Base-by-base conservation (phyloP, 2,113 vertebrate genomes). In the Sturnira hondurensis region DNA sequence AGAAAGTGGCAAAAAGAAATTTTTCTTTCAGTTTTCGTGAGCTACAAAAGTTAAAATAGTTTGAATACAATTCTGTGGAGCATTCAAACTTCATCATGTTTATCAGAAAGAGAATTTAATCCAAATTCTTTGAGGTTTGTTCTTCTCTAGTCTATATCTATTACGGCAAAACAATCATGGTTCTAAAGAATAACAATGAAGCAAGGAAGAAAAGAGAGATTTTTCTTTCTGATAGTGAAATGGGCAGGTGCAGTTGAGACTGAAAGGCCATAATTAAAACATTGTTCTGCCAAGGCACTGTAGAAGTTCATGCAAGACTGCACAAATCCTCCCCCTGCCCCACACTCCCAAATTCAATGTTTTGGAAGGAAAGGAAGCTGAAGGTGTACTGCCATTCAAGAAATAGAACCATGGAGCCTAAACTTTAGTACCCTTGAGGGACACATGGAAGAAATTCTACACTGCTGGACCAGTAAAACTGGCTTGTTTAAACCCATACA, bases 261-360 rank as follows among this genome's bases (percentile, higher is more conserved):
- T 52, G 95, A 86, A 95, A 87, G 87, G 67, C 93, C 92, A 95
- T 96, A 95, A 96, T 95, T 95, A 95, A 96, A 96, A 96, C 96
- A 97, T 94, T 93, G 83, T 97, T 96, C 83, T 56, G 96, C 88
- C 2, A 43, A 65, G 43, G 80, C 74, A 81, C 52, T 20, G 63
- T 71, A 81, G 86, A 91, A 54, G 81, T 86, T 90, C 86, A 93
- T 33, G 94, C 91, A 96, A 94, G 78, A 96, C 91, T 96, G 88
- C 82, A 77, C 89, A 91, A 61, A 61, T 67, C 93, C 76, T 89
- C 52, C 82, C 19, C 63, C n/a, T 47, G 15, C 77, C 73, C 67
- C 5, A 10, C 47, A 73, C 10, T 1, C 77, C 61, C 33, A 20
- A 94, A 58, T 86, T 96, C 95, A 86, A 85, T 91, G 78, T 74